phyloP scores from a whole-genome alignment of 1,140 invertebrate species.

The Daktulosphaira vitifoliae region DNA sequence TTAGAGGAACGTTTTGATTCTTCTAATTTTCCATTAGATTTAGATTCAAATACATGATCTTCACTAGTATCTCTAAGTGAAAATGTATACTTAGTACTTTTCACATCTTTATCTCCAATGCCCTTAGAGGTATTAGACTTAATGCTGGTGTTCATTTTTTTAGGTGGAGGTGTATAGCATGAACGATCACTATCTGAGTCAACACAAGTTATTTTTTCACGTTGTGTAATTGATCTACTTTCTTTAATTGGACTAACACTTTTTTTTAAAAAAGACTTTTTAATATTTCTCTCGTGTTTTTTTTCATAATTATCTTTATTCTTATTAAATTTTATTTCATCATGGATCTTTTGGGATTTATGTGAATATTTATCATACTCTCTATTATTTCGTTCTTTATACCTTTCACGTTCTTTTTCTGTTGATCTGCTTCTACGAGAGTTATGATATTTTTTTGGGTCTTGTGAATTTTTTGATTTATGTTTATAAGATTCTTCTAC shows the following conservation, averaged over 20 bases:
- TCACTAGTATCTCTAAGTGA: constrained; percentile 8
- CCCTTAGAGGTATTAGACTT: constrained; percentile 5
- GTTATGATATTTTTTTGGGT: background rate
- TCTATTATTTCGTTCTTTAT: constrained; percentile 17
- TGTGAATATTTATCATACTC: constrained; percentile 22
- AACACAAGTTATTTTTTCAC: constrained; percentile 8
- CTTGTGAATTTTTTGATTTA: background rate
- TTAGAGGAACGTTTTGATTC: background rate
- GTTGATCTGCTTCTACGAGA: constrained; percentile 4
- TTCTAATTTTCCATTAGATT: background rate
- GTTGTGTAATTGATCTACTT: background rate
- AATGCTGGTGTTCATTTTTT: background rate
- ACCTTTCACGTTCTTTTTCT: constrained; percentile 8
- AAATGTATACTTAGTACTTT: constrained; percentile 31
- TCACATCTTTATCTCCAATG: constrained; percentile 5
- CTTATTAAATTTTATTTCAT: constrained; percentile 23
- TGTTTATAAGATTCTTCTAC: background rate
- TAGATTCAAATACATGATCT: background rate
- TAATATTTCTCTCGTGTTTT: background rate
- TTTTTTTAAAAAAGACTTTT: constrained; percentile 14
- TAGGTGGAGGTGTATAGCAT: constrained; percentile 21
- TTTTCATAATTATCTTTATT: constrained; percentile 11
- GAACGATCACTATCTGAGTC: constrained; percentile 13
- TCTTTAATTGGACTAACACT: constrained; percentile 5
- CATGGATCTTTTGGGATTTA: background rate